Percentiles rank a stretch among this genome's conserved stretches.
phyloP scores from a whole-genome alignment of 2,797 vertebrate genomes.

The Taeniopygia guttata region DNA sequence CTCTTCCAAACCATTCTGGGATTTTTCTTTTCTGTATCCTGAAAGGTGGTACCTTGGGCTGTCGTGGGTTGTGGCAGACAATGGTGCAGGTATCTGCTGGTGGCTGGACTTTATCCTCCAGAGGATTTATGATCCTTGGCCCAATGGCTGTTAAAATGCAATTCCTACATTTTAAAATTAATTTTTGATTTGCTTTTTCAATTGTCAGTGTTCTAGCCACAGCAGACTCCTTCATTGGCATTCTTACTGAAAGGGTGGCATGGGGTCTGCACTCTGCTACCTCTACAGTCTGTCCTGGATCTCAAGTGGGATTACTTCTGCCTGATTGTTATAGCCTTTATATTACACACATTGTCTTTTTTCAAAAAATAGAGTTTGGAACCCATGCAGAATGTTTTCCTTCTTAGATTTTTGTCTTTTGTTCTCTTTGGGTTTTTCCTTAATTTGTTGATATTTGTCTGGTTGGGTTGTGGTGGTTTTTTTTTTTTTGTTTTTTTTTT shows the following conservation, averaged over 20 bases:
- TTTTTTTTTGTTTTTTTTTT: too few relatives aligned
- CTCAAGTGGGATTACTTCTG: neutral
- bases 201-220: neutral
- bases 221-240: neutral
- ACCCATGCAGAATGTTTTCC: neutral
- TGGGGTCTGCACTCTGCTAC: neutral
- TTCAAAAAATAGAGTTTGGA: neutral
- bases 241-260: neutral
- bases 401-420: neutral
- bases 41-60: neutral
- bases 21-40: neutral
- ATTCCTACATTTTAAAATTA: neutral
- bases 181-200: neutral
- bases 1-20: neutral
- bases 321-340: neutral
- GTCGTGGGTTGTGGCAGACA: neutral
- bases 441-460: neutral
- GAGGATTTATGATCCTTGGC: neutral
- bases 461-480: rapidly evolving
- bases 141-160: neutral
- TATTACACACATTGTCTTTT: neutral
- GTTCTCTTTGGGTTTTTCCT: neutral
- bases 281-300: neutral
- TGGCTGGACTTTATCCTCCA: neutral
- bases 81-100: neutral